These are phyloP conservation scores for Sacculina carcini DNA, from an alignment of 2,888 invertebrate genomes.

Conservation along the genomic window DNA sequence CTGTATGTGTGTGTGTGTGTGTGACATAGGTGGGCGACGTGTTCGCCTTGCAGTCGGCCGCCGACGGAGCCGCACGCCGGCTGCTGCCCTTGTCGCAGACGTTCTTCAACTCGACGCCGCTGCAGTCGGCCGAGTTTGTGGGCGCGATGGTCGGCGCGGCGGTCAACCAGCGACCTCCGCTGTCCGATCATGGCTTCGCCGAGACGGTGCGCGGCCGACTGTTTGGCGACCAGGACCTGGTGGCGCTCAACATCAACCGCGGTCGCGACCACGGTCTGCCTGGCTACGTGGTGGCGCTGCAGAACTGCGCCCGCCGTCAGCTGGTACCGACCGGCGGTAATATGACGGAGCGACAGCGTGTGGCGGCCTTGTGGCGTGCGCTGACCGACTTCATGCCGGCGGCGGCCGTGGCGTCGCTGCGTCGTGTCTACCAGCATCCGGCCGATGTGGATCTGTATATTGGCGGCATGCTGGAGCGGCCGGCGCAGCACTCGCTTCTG, in stretches of 20 bases:
- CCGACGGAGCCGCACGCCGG: no score
- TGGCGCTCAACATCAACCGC: conserved; percentile 8
- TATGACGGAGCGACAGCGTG: no score
- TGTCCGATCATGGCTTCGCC: neutral
- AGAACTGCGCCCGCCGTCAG: no score
- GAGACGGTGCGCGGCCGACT: conserved; percentile 3
- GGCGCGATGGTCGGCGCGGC: neutral
- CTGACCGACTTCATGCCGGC: neutral
- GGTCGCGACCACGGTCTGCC: conserved; percentile 8
- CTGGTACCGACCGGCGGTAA: no score
- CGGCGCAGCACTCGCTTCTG: neutral
- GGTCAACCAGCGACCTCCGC: neutral
- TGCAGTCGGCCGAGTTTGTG: neutral
- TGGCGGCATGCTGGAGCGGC: neutral
- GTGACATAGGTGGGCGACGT: no score
- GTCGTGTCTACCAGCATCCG: neutral
- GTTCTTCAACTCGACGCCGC: neutral
- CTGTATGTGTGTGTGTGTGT: no score
- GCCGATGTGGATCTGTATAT: conserved; percentile 6
- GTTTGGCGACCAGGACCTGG: conserved; percentile 5
- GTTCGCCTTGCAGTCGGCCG: no score
- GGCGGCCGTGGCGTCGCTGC: neutral
- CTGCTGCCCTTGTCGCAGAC: neutral
- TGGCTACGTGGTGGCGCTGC: neutral
- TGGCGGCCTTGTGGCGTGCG: neutral